Percentiles rank a stretch among this genome's conserved stretches.
phyloP scores from a whole-genome alignment of 2,113 vertebrate genomes.

The Anoplopoma fimbria region DNA sequence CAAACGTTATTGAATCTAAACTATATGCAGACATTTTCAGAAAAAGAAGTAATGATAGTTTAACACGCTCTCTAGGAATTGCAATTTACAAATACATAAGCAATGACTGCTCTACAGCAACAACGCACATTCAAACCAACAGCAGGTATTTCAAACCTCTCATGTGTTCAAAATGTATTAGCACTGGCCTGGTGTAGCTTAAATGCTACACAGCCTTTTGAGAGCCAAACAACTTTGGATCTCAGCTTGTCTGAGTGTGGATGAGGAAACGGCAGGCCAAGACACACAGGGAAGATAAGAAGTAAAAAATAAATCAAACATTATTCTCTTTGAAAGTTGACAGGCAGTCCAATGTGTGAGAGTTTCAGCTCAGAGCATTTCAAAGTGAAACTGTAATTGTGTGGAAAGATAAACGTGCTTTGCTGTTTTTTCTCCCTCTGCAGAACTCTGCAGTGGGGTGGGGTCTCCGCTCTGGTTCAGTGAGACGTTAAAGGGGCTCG shows the following conservation, averaged over 20 bases:
- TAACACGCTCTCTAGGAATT: neutral
- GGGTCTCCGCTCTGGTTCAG: conserved; percentile 43
- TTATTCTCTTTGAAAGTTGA: conserved; percentile 71
- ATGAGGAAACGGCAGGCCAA: conserved; percentile 53
- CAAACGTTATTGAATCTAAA: conserved; percentile 1
- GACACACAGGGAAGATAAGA: conserved; percentile 57
- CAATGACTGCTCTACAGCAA: neutral
- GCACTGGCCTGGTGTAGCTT: neutral
- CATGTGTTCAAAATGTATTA: neutral
- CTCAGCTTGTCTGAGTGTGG: conserved; percentile 21
- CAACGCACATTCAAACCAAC: neutral
- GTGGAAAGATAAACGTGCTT: conserved; percentile 73
- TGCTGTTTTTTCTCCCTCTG: conserved; percentile 11
- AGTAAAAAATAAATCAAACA: conserved; percentile 58
- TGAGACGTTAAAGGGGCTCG: conserved; percentile 42
- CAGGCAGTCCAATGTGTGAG: conserved; percentile 50
- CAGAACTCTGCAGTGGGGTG: conserved; percentile 19
- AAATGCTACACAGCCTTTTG: conserved; percentile 27
- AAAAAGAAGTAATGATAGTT: neutral
- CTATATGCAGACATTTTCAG: neutral
- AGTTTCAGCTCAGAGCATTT: conserved; percentile 58
- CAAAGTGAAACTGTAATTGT: conserved; percentile 76
- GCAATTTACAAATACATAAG: neutral
- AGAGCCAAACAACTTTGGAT: conserved; percentile 48
- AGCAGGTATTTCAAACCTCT: conserved; percentile 7